Evolutionary conservation across 2,888 invertebrate species (phyloP).

Genomic region (Harpagoxenus sublaevis): DNA sequence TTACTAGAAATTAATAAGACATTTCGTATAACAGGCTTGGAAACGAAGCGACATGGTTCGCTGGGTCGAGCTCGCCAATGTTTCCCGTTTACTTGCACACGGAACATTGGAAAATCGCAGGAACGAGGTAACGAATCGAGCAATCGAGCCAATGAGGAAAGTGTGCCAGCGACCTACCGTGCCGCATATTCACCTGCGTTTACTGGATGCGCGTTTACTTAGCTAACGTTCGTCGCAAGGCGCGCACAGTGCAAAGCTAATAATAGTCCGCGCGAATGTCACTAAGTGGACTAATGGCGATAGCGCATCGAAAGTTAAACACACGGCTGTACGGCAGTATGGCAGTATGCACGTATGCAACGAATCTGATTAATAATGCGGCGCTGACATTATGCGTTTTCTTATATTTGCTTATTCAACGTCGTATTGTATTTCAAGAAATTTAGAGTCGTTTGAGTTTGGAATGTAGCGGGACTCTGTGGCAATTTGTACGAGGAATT

Average conservation of each 20-base stretch:
- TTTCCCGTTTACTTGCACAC: constrained; percentile 11
- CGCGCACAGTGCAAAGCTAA: neutral
- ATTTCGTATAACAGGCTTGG: constrained; percentile 41
- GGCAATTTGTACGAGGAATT: constrained; percentile 15
- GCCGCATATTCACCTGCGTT: constrained; percentile 58
- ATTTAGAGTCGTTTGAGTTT: neutral
- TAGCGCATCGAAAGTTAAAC: constrained; percentile 32
- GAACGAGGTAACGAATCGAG: constrained; percentile 72
- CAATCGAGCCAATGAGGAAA: constrained; percentile 81
- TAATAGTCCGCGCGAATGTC: constrained; percentile 18
- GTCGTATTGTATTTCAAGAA: neutral
- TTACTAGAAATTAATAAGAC: constrained; percentile 37
- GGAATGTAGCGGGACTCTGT: neutral
- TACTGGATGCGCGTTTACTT: constrained; percentile 30
- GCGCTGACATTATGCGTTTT: neutral
- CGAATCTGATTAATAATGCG: constrained; percentile 4
- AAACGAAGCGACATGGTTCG: constrained; percentile 32
- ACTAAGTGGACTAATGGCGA: constrained; percentile 41
- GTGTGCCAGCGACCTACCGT: constrained; percentile 82
- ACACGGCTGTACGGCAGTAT: neutral
- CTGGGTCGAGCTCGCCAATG: neutral
- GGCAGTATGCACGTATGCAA: neutral
- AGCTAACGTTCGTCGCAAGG: constrained; percentile 15
- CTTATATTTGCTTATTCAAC: neutral
- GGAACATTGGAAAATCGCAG: constrained; percentile 61